Conservation (phyloP, 2,888 invertebrate species). For the Dorcus parallelipipedus region DNA sequence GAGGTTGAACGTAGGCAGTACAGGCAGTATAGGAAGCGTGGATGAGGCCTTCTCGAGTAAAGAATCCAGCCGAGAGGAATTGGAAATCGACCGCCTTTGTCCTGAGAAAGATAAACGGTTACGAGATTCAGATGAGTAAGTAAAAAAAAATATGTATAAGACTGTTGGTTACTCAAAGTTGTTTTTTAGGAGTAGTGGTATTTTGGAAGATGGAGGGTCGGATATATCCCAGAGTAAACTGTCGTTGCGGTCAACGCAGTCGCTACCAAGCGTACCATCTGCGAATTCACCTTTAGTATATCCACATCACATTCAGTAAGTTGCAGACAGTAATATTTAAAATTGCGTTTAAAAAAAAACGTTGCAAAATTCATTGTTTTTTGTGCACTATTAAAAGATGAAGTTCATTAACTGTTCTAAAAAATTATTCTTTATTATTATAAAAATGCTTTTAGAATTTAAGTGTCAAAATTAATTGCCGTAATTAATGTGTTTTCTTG, state of each 20-base stretch:
- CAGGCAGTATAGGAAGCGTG: constrained; percentile 37
- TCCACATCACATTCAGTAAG: too few species aligned
- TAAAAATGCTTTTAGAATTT: too few species aligned
- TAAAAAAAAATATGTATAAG: constrained; percentile 19
- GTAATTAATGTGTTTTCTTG: too few species aligned
- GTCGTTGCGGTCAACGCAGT: constrained; percentile 47
- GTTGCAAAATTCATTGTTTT: too few species aligned
- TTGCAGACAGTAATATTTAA: too few species aligned
- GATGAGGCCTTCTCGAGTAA: constrained; percentile 54
- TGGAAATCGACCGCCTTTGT: constrained; percentile 36
- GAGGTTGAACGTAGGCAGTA: constrained; percentile 20
- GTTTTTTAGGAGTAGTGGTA: constrained; percentile 53
- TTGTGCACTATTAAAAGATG: too few species aligned
- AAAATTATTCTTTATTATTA: not conserved
- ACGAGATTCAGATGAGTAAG: constrained; percentile 47
- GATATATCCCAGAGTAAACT: constrained; percentile 44
- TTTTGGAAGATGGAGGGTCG: constrained; percentile 55
- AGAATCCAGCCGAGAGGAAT: constrained; percentile 56
- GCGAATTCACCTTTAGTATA: not conserved
- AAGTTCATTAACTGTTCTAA: not conserved
- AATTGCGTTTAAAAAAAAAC: too few species aligned
- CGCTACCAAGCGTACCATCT: constrained; percentile 43
- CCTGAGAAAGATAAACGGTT: constrained; percentile 27
- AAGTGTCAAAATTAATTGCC: too few species aligned
- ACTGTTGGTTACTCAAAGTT: constrained; percentile 3